Conservation (phyloP, 2,113 vertebrate species). For the Lipophrys pholis region DNA sequence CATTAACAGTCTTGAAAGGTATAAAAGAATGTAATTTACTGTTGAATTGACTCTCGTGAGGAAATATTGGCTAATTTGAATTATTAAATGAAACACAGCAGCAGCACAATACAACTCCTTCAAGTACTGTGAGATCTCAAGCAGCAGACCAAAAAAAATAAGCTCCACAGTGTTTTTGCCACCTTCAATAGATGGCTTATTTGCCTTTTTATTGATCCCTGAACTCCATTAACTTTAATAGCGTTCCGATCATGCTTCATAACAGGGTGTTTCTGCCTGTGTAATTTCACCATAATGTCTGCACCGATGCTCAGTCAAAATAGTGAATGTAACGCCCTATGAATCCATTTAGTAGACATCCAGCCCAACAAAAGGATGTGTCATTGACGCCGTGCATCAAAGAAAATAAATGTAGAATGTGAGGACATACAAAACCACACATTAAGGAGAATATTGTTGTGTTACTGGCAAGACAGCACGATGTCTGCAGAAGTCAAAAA, state of each 20-base stretch:
- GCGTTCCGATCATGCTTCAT: constrained; percentile 34
- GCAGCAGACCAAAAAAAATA: constrained; percentile 18
- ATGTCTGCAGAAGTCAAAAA: not conserved
- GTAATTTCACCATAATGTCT: constrained; percentile 4
- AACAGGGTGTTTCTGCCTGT: not conserved
- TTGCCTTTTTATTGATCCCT: constrained; percentile 12
- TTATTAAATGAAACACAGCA: constrained; percentile 23
- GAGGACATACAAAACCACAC: not conserved
- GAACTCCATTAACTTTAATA: constrained; percentile 25
- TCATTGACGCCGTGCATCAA: constrained; percentile 3
- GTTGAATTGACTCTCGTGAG: constrained; percentile 22
- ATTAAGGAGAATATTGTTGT: not conserved
- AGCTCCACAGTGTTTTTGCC: constrained; percentile 12
- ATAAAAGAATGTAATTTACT: constrained; percentile 37
- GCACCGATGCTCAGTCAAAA: constrained; percentile 5
- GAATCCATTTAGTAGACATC: constrained; percentile 21
- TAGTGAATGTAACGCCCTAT: constrained; percentile 15
- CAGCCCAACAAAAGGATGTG: constrained; percentile 5
- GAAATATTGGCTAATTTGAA: constrained; percentile 43
- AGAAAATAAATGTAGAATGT: not conserved
- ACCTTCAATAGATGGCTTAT: constrained; percentile 7
- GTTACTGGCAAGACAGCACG: not conserved
- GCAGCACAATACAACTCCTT: not conserved
- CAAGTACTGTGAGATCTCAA: not conserved
- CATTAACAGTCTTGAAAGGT: constrained; percentile 35